phyloP scores from a whole-genome alignment of 2,797 vertebrate species.

The Lates japonicus region DNA sequence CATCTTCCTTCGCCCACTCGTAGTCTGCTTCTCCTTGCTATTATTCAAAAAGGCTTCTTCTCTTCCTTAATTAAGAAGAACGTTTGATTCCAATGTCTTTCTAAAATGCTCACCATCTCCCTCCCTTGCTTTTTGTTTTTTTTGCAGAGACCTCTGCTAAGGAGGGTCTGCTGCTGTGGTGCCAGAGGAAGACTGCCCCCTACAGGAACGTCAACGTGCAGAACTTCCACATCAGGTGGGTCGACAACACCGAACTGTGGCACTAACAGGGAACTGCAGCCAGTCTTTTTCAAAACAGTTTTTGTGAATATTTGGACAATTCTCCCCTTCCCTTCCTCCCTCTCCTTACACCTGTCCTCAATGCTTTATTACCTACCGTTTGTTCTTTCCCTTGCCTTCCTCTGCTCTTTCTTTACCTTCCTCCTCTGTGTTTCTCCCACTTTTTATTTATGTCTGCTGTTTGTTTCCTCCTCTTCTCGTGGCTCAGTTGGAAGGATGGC shows the following conservation, averaged over 20 bases:
- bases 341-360: not conserved
- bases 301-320: not conserved
- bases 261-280: conserved; percentile 2
- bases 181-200: conserved; percentile 96
- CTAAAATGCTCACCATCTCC: not conserved
- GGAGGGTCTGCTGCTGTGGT: conserved; percentile 95
- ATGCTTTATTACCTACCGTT: not conserved
- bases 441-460: not conserved
- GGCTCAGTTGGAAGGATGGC: conserved; percentile 92
- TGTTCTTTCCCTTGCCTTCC: not conserved
- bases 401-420: not conserved
- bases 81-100: not conserved
- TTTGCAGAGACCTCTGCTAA: conserved; percentile 94
- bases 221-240: conserved; percentile 98
- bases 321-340: not conserved
- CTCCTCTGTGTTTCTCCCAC: not conserved
- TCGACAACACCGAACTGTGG: conserved; percentile 39
- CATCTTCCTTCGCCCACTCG: not conserved
- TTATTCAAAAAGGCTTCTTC: not conserved
- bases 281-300: not conserved
- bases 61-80: not conserved
- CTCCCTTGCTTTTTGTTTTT: not conserved
- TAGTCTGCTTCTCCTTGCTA: not conserved
- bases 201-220: conserved; percentile 98
- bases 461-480: not conserved